Base-by-base conservation (phyloP, 1,140 invertebrate genomes). In the Chelonus insularis region DNA sequence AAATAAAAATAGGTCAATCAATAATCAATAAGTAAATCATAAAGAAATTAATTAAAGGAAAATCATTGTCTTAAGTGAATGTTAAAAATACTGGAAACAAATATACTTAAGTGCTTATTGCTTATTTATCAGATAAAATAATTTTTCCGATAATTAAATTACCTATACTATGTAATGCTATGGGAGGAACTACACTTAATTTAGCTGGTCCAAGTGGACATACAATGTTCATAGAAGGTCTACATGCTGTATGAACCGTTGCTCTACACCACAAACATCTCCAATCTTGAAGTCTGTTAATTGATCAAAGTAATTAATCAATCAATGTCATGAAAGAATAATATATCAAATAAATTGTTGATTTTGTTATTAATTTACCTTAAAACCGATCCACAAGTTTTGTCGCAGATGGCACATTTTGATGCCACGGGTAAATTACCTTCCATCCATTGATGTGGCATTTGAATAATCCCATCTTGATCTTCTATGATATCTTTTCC, bases 361-460 rank as follows among this genome's bases (percentile, higher is more conserved):
- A 37, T 29, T 20, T 34, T 36, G 57, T 63, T 47, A n/a, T 32
- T 48, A 18, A 18, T 25, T 55, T 72, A 91, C 91, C 89, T 90
- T 54, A 97, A 84, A 41, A 98, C 95, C 62, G 95, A 97, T 45
- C 96, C 96, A 84, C 96, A 98, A 2, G 93, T 97, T 81, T 95
- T 96, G 72, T 97, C 95, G 83, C 96, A 98, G n/a, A 95, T 86
- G 54, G 86, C 84, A 82, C 96, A 98, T 78, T 96, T 94, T 56
- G 95, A 91, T 57, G 94, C 93, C 18, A 97, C 95, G 7, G 95
- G 94, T 54, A 98, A 82, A 82, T 98, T 98, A 25, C 96, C 96
- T 81, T 98, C 95, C 84, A 98, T 87, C 96, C 96, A 98, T 73
- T 98, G 96, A 83, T 98, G 96, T 14, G 95, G 94, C 93, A 97